phyloP scores from a whole-genome alignment of 2,113 vertebrate genomes.

The Sebastes schlegelii region DNA sequence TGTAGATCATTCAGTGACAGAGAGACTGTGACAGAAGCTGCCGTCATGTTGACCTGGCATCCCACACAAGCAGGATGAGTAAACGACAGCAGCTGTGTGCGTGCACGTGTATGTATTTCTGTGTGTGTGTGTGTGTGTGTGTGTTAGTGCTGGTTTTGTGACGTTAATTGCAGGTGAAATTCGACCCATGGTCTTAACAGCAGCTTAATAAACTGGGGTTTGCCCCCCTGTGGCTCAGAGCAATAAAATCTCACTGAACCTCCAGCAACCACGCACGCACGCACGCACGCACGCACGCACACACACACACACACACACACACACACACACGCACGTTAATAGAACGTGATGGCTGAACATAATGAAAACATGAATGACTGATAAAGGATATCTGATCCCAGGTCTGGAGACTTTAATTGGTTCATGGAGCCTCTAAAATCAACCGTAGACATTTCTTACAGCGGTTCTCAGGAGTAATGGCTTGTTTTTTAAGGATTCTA shows the following conservation, averaged over 20 bases:
- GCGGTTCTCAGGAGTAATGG: not conserved
- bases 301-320: conserved; percentile 1
- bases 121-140: conserved; percentile 3
- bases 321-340: conserved; percentile 14
- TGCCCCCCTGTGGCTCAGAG: conserved; percentile 47
- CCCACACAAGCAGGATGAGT: conserved; percentile 76
- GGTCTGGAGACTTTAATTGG: conserved; percentile 4
- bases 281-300: conserved; percentile 34
- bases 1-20: conserved; percentile 32
- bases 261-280: conserved; percentile 18
- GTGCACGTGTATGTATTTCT: not conserved
- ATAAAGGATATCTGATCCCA: conserved; percentile 15
- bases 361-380: not conserved
- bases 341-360: conserved; percentile 1
- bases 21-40: conserved; percentile 51
- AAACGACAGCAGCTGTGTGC: conserved; percentile 75
- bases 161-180: conserved; percentile 80
- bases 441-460: not conserved
- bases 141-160: conserved; percentile 30
- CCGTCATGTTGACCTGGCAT: conserved; percentile 72
- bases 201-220: conserved; percentile 72
- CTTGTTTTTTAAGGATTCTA: not conserved
- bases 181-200: conserved; percentile 62
- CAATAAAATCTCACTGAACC: conserved; percentile 58
- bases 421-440: not conserved